Percentiles rank a stretch among this genome's conserved stretches.
Evolutionary conservation across 2,888 invertebrate species (phyloP).

Genomic region (Autographa pulchrina): DNA sequence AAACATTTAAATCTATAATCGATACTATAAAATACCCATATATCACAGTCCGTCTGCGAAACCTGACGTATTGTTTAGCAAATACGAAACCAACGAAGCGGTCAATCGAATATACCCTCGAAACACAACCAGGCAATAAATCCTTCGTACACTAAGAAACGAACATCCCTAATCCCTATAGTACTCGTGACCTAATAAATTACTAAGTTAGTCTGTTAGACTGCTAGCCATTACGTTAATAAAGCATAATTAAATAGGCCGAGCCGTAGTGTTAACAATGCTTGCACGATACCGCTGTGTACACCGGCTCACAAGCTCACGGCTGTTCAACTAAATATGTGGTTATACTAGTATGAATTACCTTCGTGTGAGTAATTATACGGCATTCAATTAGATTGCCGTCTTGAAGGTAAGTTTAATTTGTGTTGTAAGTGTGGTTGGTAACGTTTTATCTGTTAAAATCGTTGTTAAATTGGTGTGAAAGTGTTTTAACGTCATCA

Average conservation of each 20-base stretch:
- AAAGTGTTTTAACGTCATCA: too few relatives aligned
- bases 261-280: conserved; percentile 66
- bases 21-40: too few relatives aligned
- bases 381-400: not conserved
- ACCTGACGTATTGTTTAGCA: not conserved
- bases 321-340: conserved; percentile 18
- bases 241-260: conserved; percentile 74
- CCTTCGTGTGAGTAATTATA: not conserved
- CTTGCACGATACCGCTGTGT: conserved; percentile 36
- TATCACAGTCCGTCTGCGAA: not conserved
- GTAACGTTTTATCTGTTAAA: not conserved
- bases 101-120: not conserved
- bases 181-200: conserved; percentile 58
- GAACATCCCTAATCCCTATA: conserved; percentile 17
- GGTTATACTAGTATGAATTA: not conserved
- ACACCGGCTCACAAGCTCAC: conserved; percentile 1
- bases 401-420: not conserved
- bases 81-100: not conserved
- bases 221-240: conserved; percentile 68
- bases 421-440: not conserved
- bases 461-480: too few relatives aligned
- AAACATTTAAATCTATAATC: too few relatives aligned
- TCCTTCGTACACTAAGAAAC: conserved; percentile 10
- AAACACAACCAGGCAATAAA: not conserved
- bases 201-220: conserved; percentile 52